A percentile compares a stretch with the other conserved stretches of the same genome.
Conservation (phyloP, 2,888 invertebrate species). For the Caenorhabditis angaria region DNA sequence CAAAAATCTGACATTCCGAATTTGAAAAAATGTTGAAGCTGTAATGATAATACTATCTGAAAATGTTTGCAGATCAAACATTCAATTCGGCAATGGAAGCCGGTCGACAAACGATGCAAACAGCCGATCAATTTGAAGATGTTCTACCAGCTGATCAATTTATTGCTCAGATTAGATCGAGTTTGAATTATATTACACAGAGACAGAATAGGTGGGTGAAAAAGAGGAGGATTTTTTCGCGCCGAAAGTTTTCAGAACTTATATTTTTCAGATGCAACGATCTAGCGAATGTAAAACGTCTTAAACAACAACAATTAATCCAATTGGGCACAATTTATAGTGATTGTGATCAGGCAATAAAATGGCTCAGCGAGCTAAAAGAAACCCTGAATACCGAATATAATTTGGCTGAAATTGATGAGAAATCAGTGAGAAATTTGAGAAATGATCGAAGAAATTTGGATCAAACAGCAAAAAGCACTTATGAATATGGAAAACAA, state of each 20-base stretch:
- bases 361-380: constrained; percentile 83
- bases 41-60: neutral
- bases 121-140: constrained; percentile 27
- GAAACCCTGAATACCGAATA: constrained; percentile 77
- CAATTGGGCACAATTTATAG: constrained; percentile 82
- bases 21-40: neutral
- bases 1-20: neutral
- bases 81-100: constrained; percentile 31
- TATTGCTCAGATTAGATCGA: constrained; percentile 26
- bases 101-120: constrained; percentile 27
- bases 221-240: neutral
- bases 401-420: constrained; percentile 47
- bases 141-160: constrained; percentile 35
- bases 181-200: constrained; percentile 25
- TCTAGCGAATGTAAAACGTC: constrained; percentile 81
- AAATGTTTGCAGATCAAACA: constrained; percentile 15
- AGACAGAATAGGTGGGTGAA: constrained; percentile 20
- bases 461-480: constrained; percentile 85
- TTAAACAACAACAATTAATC: constrained; percentile 82
- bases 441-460: constrained; percentile 82
- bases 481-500: constrained; percentile 84
- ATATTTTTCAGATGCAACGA: constrained; percentile 75
- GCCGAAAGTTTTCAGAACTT: neutral
- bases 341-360: constrained; percentile 81
- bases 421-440: constrained; percentile 80